Evolutionary conservation across 2,888 invertebrate genomes (phyloP).

Genomic region (Oxyscelio sp.): DNA sequence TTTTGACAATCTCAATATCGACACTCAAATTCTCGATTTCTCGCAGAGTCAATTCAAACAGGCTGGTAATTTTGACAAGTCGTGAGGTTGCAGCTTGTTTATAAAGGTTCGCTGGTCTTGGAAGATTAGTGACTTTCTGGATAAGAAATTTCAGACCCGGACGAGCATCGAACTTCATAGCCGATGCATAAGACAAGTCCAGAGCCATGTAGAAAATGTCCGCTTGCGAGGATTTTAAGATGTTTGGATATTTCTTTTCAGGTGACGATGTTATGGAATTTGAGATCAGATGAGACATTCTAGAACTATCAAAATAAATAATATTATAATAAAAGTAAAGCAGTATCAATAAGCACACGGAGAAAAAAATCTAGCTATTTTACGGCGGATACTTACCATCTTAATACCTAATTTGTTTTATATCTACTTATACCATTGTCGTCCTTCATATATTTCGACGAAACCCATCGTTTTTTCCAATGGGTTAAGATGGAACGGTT

Average conservation of each 20-base stretch:
- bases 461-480: too few species aligned
- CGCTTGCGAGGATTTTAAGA: constrained; percentile 90
- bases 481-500: too few species aligned
- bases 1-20: constrained; percentile 83
- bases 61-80: constrained; percentile 95
- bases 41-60: constrained; percentile 95
- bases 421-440: too few species aligned
- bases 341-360: too few species aligned
- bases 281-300: constrained; percentile 88
- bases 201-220: constrained; percentile 93
- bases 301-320: constrained; percentile 76
- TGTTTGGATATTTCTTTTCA: constrained; percentile 79
- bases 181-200: constrained; percentile 94
- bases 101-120: constrained; percentile 96
- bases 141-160: constrained; percentile 98
- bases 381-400: too few species aligned
- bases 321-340: too few species aligned
- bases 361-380: too few species aligned
- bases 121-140: constrained; percentile 96
- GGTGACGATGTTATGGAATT: constrained; percentile 81
- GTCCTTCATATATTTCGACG: too few species aligned
- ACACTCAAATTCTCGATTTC: constrained; percentile 89
- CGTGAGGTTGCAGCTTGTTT: constrained; percentile 97
- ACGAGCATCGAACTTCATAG: constrained; percentile 95
- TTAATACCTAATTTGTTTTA: too few species aligned